Evolutionary conservation across 2,888 invertebrate genomes (phyloP).

Genomic region (Callimorpha dominula): DNA sequence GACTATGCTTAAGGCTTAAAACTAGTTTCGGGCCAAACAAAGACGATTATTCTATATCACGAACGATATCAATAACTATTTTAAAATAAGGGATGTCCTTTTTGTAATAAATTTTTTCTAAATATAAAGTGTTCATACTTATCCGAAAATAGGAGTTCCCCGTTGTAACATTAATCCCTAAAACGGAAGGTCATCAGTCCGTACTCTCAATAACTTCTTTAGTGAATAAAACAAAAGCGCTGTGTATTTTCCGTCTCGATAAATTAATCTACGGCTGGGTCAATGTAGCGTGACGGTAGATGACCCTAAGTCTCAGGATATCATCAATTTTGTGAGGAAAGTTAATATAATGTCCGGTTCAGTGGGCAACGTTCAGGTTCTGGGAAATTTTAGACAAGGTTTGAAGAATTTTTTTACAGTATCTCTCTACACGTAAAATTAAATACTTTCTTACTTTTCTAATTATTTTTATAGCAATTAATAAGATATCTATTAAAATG

Average conservation of each 20-base stretch:
- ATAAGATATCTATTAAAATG: too few relatives aligned
- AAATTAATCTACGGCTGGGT: conserved; percentile 60
- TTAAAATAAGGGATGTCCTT: too few relatives aligned
- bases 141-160: neutral
- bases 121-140: neutral
- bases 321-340: conserved; percentile 52
- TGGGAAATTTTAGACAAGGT: neutral
- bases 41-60: too few relatives aligned
- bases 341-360: conserved; percentile 56
- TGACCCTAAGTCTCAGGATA: conserved; percentile 62
- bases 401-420: neutral
- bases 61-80: too few relatives aligned
- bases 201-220: conserved; percentile 30
- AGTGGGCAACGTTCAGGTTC: conserved; percentile 44
- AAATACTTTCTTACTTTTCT: neutral
- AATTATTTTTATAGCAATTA: too few relatives aligned
- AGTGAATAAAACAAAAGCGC: conserved; percentile 45
- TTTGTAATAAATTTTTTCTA: neutral
- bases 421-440: neutral
- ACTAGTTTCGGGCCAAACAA: too few relatives aligned
- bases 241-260: conserved; percentile 58
- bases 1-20: too few relatives aligned
- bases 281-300: conserved; percentile 66
- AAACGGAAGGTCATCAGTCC: conserved; percentile 7
- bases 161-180: conserved; percentile 1